Base-by-base conservation (phyloP, 2,113 vertebrate genomes). In the Petrocephalus zakoni region DNA sequence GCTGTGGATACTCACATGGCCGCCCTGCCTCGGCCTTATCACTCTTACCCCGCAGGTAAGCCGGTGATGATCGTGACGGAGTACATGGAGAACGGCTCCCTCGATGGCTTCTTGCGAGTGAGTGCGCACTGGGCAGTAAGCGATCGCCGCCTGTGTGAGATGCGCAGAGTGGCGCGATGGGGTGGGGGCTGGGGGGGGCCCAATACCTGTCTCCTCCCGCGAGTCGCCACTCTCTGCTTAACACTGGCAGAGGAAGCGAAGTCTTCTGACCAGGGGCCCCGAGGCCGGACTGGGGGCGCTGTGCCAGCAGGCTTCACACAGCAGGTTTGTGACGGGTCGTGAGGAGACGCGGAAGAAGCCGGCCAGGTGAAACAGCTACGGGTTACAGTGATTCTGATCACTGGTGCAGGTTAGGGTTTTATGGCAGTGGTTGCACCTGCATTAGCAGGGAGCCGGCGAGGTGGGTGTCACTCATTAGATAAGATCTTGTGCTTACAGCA, bases 21-120 rank as follows among this genome's bases (percentile, higher is more conserved):
- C 7, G 68, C 29, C 68, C 29, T 7, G 4, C 34, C 72, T 19
- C 47, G 11, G 22, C 53, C 25, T 81, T 56, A 29, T 68, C 78
- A 90, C 92, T 89, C 88, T 92, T 11, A 92, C 0, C 90, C 91
- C 92, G 0, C 91, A 97, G 97, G 96, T 94, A 97, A 97, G 87
- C 97, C 97, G 5, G 97, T 97, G 85, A 97, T 97, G 97, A 97
- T 97, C 92, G 96, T 97, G 83, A 97, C 97, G 72, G 97, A 97
- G 90, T 97, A 97, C 87, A 97, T 97, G 97, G 97, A 97, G 91
- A 97, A 97, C 89, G 97, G 97, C 5, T 97, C 97, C 87, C 93
- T 97, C 94, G 97, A 97, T 92, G 96, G 96, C 92, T 97, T 97
- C 92, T 93, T 97, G 49, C 94, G 97, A 88, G 97, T 97, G 94